Conservation (phyloP, 1,140 invertebrate genomes). For the Trissolcus basalis region DNA sequence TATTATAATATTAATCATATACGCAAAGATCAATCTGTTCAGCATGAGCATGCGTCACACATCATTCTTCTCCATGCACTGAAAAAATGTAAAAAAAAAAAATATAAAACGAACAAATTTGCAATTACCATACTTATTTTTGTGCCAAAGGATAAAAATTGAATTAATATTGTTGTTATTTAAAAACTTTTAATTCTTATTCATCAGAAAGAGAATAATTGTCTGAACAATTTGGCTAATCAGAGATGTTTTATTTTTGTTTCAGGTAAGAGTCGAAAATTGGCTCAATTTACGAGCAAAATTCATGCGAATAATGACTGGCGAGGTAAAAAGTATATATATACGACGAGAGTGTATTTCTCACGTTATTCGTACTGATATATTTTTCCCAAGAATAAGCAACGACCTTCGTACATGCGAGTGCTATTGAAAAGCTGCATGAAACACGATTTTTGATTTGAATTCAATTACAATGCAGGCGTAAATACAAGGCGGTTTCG, state of each 20-base stretch:
- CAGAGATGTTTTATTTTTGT: slow-evolving; percentile 25
- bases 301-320: slow-evolving; percentile 34
- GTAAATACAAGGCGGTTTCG: too few relatives aligned
- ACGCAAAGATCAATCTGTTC: slow-evolving; percentile 56
- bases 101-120: slow-evolving; percentile 33
- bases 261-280: slow-evolving; percentile 46
- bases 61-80: slow-evolving; percentile 46
- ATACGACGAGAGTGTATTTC: slow-evolving; percentile 22
- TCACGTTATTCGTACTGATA: slow-evolving; percentile 37
- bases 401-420: slow-evolving; percentile 41
- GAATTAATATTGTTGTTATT: not conserved
- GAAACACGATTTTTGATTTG: not conserved
- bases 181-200: not conserved
- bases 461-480: not conserved
- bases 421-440: slow-evolving; percentile 25
- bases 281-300: slow-evolving; percentile 18
- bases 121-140: slow-evolving; percentile 1
- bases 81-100: slow-evolving; percentile 28
- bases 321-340: slow-evolving; percentile 14
- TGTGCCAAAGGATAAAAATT: too few relatives aligned
- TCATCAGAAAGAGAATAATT: not conserved
- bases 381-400: slow-evolving; percentile 32
- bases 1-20: slow-evolving; percentile 60
- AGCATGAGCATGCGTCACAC: slow-evolving; percentile 35
- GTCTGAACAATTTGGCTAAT: slow-evolving; percentile 10